Evolutionary conservation across 1,140 invertebrate species (phyloP).

Genomic region (Hydropsyche tenuis): DNA sequence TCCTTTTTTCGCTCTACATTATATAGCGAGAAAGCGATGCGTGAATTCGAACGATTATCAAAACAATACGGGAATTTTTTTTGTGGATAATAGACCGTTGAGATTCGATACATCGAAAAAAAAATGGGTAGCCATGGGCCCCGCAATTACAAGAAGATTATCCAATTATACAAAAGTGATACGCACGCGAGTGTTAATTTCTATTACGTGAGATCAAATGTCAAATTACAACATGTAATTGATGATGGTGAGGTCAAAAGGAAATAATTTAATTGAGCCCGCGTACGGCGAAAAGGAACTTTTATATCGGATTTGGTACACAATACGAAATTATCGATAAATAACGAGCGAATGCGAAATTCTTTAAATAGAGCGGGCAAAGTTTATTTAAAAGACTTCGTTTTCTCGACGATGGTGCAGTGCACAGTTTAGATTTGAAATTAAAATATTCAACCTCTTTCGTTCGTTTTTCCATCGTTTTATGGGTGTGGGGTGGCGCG

Average conservation of each 20-base stretch:
- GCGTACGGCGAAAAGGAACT: background rate
- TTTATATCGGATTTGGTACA: background rate
- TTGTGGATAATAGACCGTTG: too few species aligned
- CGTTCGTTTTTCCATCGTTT: background rate
- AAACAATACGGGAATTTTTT: too few species aligned
- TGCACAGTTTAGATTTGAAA: constrained; percentile 31
- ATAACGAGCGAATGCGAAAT: constrained; percentile 1
- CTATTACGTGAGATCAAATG: constrained; percentile 2
- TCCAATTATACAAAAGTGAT: constrained; percentile 20
- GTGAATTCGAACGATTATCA: too few species aligned
- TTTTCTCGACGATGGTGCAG: background rate
- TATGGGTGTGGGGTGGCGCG: background rate
- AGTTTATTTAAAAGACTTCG: constrained; percentile 25
- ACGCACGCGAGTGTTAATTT: constrained; percentile 23
- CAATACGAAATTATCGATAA: background rate
- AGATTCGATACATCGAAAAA: too few species aligned
- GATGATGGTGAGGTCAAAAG: constrained; percentile 2
- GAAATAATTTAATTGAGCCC: background rate
- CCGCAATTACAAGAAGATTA: background rate
- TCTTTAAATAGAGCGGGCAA: background rate
- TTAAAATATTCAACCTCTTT: constrained; percentile 27
- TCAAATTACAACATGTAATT: constrained; percentile 10
- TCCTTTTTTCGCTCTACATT: too few species aligned
- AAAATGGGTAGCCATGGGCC: background rate
- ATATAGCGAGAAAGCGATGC: too few species aligned